These are phyloP conservation scores for Cenopis cana DNA, from an alignment of 2,888 invertebrate genomes.

Conservation along the genomic window DNA sequence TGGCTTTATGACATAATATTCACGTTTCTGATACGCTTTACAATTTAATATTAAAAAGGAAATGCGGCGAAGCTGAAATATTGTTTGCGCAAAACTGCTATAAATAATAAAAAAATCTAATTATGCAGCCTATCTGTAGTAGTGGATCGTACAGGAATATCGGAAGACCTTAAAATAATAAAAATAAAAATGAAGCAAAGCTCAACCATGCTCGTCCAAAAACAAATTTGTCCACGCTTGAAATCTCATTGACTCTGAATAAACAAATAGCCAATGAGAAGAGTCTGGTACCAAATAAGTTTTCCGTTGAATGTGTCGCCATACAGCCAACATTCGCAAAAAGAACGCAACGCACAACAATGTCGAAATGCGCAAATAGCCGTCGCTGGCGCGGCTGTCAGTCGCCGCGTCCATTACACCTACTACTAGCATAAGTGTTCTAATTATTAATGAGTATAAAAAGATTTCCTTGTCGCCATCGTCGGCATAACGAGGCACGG, in stretches of 20 bases:
- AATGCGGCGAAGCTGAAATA: too few species aligned
- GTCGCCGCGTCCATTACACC: conserved; percentile 51
- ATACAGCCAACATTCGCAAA: conserved; percentile 5
- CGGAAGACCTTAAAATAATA: too few species aligned
- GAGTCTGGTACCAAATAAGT: background rate
- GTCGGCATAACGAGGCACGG: background rate
- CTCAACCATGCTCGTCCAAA: background rate
- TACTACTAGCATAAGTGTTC: conserved; percentile 46
- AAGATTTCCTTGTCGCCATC: conserved; percentile 45
- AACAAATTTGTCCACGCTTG: background rate
- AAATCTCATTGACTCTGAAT: background rate
- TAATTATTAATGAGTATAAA: conserved; percentile 44
- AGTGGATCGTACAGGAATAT: too few species aligned
- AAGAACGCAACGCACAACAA: background rate
- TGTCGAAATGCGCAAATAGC: background rate
- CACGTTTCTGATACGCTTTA: too few species aligned
- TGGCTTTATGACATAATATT: too few species aligned
- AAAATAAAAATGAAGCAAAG: too few species aligned
- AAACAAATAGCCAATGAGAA: background rate
- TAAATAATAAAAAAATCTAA: too few species aligned
- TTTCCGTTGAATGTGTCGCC: background rate
- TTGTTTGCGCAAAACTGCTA: too few species aligned
- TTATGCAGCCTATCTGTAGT: too few species aligned
- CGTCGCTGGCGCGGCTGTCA: conserved; percentile 11
- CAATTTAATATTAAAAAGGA: too few species aligned